Percentiles rank a stretch among this genome's conserved stretches.
Conservation (phyloP, 1,140 invertebrate genomes). For the Drepana arcuata region DNA sequence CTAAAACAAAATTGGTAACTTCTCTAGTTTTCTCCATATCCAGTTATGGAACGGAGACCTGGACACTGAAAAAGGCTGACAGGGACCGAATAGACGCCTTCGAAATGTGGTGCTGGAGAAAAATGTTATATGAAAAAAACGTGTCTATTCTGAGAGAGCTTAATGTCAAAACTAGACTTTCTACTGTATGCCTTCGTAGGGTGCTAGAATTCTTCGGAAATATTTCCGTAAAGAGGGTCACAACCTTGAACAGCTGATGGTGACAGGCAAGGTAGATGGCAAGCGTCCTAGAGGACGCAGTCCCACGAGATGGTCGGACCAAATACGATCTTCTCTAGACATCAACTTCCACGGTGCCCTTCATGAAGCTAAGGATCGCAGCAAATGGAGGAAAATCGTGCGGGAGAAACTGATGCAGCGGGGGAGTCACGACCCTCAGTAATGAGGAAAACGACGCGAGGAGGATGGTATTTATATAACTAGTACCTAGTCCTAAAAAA, state of each 20-base stretch:
- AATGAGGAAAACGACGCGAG: too few species aligned
- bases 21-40: constrained; percentile 10
- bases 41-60: constrained; percentile 20
- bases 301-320: background rate
- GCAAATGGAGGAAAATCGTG: too few species aligned
- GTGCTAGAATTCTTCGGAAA: constrained; percentile 1
- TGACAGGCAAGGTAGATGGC: background rate
- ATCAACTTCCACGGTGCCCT: too few species aligned
- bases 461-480: too few species aligned
- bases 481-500: too few species aligned
- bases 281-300: background rate
- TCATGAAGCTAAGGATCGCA: too few species aligned
- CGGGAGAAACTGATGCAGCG: too few species aligned
- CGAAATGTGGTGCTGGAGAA: constrained; percentile 21
- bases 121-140: constrained; percentile 15
- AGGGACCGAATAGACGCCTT: constrained; percentile 19
- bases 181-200: background rate
- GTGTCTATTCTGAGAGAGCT: constrained; percentile 5
- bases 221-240: constrained; percentile 1
- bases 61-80: constrained; percentile 14
- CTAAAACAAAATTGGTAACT: constrained; percentile 5
- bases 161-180: constrained; percentile 1
- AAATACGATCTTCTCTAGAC: too few species aligned
- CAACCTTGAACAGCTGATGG: constrained; percentile 1
- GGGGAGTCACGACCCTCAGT: too few species aligned